Base-by-base conservation (phyloP, 2,888 invertebrate genomes). In the Kryphioiulus occultus region DNA sequence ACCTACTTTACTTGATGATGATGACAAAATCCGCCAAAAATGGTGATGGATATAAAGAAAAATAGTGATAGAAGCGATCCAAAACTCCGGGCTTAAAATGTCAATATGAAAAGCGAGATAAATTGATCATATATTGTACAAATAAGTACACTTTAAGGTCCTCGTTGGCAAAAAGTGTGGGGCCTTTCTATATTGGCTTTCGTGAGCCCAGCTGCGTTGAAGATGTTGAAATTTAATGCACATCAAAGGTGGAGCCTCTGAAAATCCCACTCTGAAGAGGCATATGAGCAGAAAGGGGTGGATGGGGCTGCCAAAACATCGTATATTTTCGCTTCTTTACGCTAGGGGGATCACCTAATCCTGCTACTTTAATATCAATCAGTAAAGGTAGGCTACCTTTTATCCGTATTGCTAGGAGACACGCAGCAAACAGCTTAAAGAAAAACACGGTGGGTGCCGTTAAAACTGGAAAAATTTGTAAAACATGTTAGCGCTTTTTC, bases 51-150 rank as follows among this genome's bases (percentile, higher is more conserved):
- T 78, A 78, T 78, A 78, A 78, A 30, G 78, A 30, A 78, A 78
- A 78, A 78, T 78, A 78, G 78, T 17, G 78, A 30, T 30, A 30
- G 78, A 26, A 78, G 15, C 78, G 78, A 78, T 78, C 78, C 78
- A 15, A 30, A 78, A 78, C 78, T 78, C 30, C 78, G 26, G 78
- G 85, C 85, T 85, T 85, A 85, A 39, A 85, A 39, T 85, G 85
- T 85, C 85, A 85, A 85, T 85, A 39, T 85, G 42, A 85, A 85
- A 85, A 44, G 39, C 42, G 85, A 85, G 85, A 85, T 85, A 85
- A 85, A 85, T 39, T 85, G 85, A 85, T 85, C 85, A 85, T 44
- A 85, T 78, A 78, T 78, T 78, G 78, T 78, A 78, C 78, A 78
- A 78, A 78, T 78, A 78, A 78, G 78, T 30, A 78, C 78, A 78